Evolutionary conservation across 2,113 vertebrate species (phyloP).

Genomic region (Pituophis catenifer): DNA sequence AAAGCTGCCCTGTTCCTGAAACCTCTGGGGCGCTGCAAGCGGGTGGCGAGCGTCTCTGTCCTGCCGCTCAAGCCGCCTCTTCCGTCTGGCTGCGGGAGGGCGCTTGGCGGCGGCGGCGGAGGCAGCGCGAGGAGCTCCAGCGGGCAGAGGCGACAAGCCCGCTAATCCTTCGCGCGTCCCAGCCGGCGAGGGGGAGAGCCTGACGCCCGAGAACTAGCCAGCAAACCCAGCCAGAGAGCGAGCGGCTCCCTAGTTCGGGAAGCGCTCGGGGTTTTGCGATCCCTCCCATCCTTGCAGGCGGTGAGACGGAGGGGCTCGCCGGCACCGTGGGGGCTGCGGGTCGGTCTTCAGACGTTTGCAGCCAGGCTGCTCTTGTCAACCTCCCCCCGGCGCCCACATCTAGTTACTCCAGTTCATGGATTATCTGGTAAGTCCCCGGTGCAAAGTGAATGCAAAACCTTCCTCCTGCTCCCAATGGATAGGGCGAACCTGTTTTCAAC

Average conservation of each 20-base stretch:
- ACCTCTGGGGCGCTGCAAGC: neutral
- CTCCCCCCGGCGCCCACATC: neutral
- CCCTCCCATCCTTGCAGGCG: neutral
- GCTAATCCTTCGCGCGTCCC: neutral
- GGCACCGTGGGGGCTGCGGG: neutral
- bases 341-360: neutral
- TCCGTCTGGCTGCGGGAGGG: neutral
- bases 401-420: conserved; percentile 26
- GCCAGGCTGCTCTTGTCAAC: neutral
- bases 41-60: neutral
- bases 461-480: too few relatives aligned
- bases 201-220: neutral
- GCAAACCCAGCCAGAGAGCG: neutral
- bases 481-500: neutral
- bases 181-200: neutral
- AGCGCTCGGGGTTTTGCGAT: neutral
- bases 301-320: neutral
- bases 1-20: conserved; percentile 17
- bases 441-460: neutral
- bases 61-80: neutral
- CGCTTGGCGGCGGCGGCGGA: neutral
- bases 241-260: neutral
- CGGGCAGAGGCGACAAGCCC: neutral
- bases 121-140: neutral
- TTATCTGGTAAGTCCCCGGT: conserved; percentile 30